Conservation (phyloP, 2,113 vertebrate species). For the Leuciscus idus region DNA sequence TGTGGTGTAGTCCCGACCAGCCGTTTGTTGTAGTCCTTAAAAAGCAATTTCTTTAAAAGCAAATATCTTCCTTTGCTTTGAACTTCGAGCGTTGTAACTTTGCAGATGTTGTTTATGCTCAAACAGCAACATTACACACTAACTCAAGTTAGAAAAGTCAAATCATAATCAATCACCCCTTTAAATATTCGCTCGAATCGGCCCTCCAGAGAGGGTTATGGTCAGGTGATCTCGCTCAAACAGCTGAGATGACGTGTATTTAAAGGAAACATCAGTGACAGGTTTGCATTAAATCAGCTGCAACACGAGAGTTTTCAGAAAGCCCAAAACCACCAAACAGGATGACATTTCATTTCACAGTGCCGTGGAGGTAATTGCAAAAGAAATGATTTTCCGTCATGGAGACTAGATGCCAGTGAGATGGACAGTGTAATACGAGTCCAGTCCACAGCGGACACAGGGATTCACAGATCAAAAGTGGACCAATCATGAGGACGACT, state of each 20-base stretch:
- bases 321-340: not conserved
- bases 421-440: conserved; percentile 21
- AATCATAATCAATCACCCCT: too few species aligned
- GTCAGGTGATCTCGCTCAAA: not conserved
- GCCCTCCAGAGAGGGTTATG: not conserved
- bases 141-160: too few species aligned
- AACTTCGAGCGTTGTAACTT: too few species aligned
- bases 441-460: not conserved
- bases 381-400: conserved; percentile 37
- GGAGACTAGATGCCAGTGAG: conserved; percentile 37
- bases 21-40: too few species aligned
- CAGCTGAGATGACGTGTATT: not conserved
- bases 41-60: too few species aligned
- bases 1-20: too few species aligned
- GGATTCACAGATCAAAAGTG: not conserved
- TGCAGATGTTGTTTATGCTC: too few species aligned
- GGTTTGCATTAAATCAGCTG: conserved; percentile 44
- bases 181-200: too few species aligned
- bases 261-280: not conserved
- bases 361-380: conserved; percentile 30
- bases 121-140: too few species aligned
- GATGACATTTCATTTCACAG: conserved; percentile 21
- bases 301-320: not conserved
- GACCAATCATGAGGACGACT: not conserved
- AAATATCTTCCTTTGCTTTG: too few species aligned